Evolutionary conservation across 2,888 invertebrate genomes (phyloP).

Genomic region (Empis livida): DNA sequence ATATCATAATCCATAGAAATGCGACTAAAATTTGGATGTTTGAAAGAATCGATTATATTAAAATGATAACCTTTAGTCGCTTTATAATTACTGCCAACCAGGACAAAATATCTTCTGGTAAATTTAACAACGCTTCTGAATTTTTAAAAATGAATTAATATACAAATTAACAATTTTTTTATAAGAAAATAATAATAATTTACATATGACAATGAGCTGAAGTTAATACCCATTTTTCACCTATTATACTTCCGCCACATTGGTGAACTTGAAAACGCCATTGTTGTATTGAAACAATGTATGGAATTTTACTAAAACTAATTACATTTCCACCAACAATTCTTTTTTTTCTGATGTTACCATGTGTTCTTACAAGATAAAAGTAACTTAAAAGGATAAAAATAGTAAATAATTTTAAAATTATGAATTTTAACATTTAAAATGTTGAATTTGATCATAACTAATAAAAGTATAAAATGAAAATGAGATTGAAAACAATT

Average conservation of each 20-base stretch:
- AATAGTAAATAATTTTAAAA: too few relatives aligned
- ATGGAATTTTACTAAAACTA: constrained; percentile 2
- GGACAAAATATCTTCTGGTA: neutral
- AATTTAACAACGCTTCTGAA: too few relatives aligned
- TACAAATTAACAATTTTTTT: too few relatives aligned
- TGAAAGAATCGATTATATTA: neutral
- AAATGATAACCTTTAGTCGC: neutral
- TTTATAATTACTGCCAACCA: neutral
- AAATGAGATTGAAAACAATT: too few relatives aligned
- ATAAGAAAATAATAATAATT: too few relatives aligned
- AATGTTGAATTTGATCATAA: too few relatives aligned
- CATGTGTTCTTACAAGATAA: too few relatives aligned
- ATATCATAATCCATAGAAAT: constrained; percentile 3
- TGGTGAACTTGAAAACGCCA: neutral
- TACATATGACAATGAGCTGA: constrained; percentile 6
- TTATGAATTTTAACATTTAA: too few relatives aligned
- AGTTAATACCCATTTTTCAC: constrained; percentile 4
- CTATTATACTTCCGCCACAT: constrained; percentile 6
- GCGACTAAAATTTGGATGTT: neutral
- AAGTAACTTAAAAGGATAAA: too few relatives aligned
- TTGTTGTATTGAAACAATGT: constrained; percentile 3
- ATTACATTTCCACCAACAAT: constrained; percentile 3
- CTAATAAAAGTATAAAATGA: too few relatives aligned
- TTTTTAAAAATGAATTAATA: too few relatives aligned
- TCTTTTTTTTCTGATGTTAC: neutral